Conservation (phyloP, 1,140 invertebrate genomes). For the Pygmarrhopalites habei region DNA sequence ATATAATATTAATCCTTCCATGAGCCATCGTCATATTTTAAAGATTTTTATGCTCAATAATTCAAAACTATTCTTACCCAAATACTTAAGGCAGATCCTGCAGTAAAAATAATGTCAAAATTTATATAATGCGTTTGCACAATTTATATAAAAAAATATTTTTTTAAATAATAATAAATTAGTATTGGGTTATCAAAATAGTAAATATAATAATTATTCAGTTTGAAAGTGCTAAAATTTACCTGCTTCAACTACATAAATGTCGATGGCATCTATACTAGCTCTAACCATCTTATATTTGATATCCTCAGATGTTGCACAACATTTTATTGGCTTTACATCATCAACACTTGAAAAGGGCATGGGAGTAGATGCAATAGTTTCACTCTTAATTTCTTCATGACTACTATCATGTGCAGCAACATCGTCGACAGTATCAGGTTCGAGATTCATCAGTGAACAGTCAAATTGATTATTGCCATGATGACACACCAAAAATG, state of each 20-base stretch:
- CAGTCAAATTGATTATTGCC: constrained; percentile 39
- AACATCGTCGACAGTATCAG: neutral
- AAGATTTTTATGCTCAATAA: too few relatives aligned
- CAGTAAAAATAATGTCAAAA: too few relatives aligned
- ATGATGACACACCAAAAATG: constrained; percentile 49
- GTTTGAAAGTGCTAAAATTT: too few relatives aligned
- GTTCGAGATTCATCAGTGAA: neutral
- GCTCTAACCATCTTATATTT: constrained; percentile 91
- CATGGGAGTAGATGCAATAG: neutral
- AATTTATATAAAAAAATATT: too few relatives aligned
- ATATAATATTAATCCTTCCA: too few relatives aligned
- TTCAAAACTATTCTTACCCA: constrained; percentile 56
- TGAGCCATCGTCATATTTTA: too few relatives aligned
- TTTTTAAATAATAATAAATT: too few relatives aligned
- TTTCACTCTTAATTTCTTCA: neutral
- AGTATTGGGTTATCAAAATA: too few relatives aligned
- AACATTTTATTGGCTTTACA: constrained; percentile 44
- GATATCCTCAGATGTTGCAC: constrained; percentile 79
- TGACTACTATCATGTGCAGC: neutral
- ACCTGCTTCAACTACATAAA: constrained; percentile 82
- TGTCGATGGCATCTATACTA: constrained; percentile 81
- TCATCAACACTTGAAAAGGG: neutral
- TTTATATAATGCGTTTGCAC: too few relatives aligned
- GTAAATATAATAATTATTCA: too few relatives aligned
- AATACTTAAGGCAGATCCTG: constrained; percentile 76